phyloP scores from a whole-genome alignment of 2,113 vertebrate genomes.

The Hypanus sabinus region DNA sequence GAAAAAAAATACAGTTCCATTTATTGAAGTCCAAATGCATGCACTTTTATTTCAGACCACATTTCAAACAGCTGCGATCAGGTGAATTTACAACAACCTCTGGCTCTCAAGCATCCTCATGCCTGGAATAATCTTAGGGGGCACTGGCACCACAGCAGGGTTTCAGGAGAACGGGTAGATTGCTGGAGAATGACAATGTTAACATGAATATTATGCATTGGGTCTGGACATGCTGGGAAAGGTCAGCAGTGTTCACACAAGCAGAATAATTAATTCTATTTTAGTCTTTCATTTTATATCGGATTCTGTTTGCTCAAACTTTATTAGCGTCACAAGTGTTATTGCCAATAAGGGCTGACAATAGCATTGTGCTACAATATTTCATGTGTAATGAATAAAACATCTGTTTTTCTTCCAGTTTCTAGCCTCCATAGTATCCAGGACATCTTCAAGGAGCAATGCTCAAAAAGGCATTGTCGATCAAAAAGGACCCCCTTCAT shows the following conservation, averaged over 20 bases:
- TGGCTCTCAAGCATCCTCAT: background rate
- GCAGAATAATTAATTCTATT: slow-evolving; percentile 18
- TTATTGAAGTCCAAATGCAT: background rate
- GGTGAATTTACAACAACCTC: background rate
- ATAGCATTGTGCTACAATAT: background rate
- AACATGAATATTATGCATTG: background rate
- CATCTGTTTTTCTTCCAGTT: background rate
- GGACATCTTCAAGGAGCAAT: too few relatives aligned
- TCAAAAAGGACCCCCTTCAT: too few relatives aligned
- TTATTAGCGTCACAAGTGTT: background rate
- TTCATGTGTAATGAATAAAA: background rate
- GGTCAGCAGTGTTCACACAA: slow-evolving; percentile 4
- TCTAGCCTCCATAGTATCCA: too few relatives aligned
- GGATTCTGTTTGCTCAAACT: background rate
- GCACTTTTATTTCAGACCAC: background rate
- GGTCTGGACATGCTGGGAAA: background rate
- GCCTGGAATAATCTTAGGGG: background rate
- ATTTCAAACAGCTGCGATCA: background rate
- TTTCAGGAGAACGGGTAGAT: background rate
- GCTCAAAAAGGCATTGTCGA: too few relatives aligned
- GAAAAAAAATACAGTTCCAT: background rate
- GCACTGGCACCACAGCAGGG: background rate
- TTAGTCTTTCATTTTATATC: background rate
- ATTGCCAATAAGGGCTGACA: background rate
- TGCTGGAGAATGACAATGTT: background rate